Evolutionary conservation across 2,888 invertebrate genomes (phyloP), one percentile per base, ranked within the genome.

Genomic region (Rapana venosa): DNA sequence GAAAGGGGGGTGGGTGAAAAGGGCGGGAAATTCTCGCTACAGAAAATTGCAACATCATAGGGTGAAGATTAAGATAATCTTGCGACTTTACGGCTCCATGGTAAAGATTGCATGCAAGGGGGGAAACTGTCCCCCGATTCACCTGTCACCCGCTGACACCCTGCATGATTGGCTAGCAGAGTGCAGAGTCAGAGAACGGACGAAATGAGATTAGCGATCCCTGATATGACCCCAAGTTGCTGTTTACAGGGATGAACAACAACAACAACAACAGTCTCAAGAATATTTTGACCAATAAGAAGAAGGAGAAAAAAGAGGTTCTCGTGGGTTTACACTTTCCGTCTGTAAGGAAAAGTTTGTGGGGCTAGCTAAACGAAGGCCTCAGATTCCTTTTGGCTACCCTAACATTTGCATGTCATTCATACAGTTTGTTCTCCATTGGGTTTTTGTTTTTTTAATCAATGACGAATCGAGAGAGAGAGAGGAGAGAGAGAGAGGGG

Each of bases 201-300:
- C 30, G 90, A 87, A 91, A 47, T 91, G 90, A 90, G 89, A 91
- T 91, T 90, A 91, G 90, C 91, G 90, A 89, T 86, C 83, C 90
- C 36, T 61, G 85, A 90, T 87, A 90, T 87, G 88, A 20, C 87
- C 30, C 87, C 32, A 32, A 79, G 32, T 17, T 26, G 32, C 22
- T 35, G 8, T 32, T 35, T 35, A 26, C 26, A 35, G 20, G 15
- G 79, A 5, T 15, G 35, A 79, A 79, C 32, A 79, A 47, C 47
- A 79, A 35, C 32, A 32, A 1, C 20, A 79, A 79, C 32, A 79
- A 47, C 47, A 79, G 32, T 79, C 79, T 15, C 20, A 26, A 32
- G 17, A 32, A 79, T 1, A 35, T 35, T n/a, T 79, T 4, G 32
- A 35, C 32, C 17, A 79, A 79, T 47, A 47, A 47, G 2, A 47